Percentiles rank a stretch among this genome's conserved stretches.
Evolutionary conservation across 2,888 invertebrate genomes (phyloP).

Genomic region (Dilophus febrilis): DNA sequence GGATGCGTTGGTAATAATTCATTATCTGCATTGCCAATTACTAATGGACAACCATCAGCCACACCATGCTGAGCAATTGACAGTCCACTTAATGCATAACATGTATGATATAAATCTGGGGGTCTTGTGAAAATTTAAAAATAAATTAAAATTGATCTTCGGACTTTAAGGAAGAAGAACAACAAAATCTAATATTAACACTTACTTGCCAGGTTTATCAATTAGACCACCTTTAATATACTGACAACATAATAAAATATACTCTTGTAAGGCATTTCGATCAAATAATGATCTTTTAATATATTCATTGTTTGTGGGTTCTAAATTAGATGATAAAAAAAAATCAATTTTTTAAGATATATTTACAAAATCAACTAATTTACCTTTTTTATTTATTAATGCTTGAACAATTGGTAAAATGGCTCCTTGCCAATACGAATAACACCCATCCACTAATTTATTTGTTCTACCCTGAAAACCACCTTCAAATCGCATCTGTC

Average conservation of each 20-base stretch:
- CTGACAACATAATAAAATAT: constrained; percentile 87
- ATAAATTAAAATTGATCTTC: too few species aligned
- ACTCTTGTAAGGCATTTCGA: constrained; percentile 82
- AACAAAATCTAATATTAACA: constrained; percentile 12
- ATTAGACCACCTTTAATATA: constrained; percentile 70
- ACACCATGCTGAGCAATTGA: constrained; percentile 73
- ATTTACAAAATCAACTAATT: neutral
- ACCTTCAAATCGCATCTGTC: constrained; percentile 89
- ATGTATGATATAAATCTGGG: constrained; percentile 91
- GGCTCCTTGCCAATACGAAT: constrained; percentile 98
- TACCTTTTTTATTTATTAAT: constrained; percentile 39
- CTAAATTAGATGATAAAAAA: constrained; percentile 4
- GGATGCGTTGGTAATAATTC: constrained; percentile 64
- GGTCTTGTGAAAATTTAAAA: constrained; percentile 40
- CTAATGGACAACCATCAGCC: constrained; percentile 30
- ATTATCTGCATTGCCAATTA: constrained; percentile 50
- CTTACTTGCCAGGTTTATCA: constrained; percentile 92
- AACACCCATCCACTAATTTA: constrained; percentile 96
- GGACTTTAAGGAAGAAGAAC: too few species aligned
- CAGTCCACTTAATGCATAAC: constrained; percentile 87
- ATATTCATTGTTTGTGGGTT: constrained; percentile 9
- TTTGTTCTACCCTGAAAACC: constrained; percentile 97
- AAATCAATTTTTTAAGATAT: neutral
- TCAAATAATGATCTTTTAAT: constrained; percentile 44
- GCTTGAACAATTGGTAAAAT: constrained; percentile 75